Evolutionary conservation across 2,888 invertebrate genomes (phyloP).

Genomic region (Monoplex corrugatus): DNA sequence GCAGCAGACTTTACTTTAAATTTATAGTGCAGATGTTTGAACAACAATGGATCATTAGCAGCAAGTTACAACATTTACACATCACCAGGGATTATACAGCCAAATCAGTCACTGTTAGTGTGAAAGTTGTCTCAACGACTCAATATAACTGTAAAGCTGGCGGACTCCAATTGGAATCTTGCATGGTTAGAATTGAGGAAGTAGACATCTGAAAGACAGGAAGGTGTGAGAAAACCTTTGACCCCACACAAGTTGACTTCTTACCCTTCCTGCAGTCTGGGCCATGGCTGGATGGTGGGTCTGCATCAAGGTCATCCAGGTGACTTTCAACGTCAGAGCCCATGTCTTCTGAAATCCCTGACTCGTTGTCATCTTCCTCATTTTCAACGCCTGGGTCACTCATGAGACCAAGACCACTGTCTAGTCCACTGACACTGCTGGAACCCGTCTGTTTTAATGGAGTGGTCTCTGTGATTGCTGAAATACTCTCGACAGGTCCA

Average conservation of each 20-base stretch:
- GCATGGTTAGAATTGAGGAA: constrained; percentile 11
- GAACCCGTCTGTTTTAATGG: background rate
- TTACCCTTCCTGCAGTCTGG: constrained; percentile 55
- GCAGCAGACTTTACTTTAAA: background rate
- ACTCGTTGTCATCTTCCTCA: constrained; percentile 50
- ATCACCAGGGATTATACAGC: too few species aligned
- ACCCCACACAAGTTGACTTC: constrained; percentile 59
- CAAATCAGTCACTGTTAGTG: constrained; percentile 3
- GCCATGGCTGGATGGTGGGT: constrained; percentile 33
- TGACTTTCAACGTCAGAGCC: constrained; percentile 49
- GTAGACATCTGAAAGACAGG: constrained; percentile 12
- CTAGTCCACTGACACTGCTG: constrained; percentile 41
- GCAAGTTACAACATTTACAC: background rate
- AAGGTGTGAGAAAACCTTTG: constrained; percentile 53
- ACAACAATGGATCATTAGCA: too few species aligned
- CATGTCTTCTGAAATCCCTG: constrained; percentile 47
- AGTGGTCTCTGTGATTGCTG: background rate
- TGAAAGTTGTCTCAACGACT: background rate
- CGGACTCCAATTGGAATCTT: constrained; percentile 61
- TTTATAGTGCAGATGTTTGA: background rate
- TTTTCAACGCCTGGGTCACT: constrained; percentile 57
- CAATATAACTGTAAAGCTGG: background rate
- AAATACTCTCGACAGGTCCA: background rate
- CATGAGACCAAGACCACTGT: constrained; percentile 60
- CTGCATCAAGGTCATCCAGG: constrained; percentile 49